These are phyloP conservation scores for Trachurus trachurus DNA, from an alignment of 2,797 vertebrate genomes.

Conservation along the genomic window DNA sequence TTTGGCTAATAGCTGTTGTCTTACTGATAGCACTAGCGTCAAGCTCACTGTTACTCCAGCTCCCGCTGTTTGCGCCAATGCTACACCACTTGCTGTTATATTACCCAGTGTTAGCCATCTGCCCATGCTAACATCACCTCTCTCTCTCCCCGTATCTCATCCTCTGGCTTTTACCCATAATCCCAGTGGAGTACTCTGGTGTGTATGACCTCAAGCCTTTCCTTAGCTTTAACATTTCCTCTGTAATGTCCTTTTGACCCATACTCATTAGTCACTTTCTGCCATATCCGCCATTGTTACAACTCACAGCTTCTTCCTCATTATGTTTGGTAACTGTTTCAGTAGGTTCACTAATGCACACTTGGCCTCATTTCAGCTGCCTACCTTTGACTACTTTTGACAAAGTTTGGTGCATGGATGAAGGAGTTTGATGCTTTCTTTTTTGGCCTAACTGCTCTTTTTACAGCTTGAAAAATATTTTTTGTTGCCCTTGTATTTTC, in stretches of 20 bases:
- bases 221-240: slow-evolving; percentile 75
- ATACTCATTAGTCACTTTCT: slow-evolving; percentile 78
- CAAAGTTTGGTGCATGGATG: slow-evolving; percentile 59
- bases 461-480: slow-evolving; percentile 49
- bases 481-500: slow-evolving; percentile 47
- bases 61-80: slow-evolving; percentile 33
- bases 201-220: slow-evolving; percentile 86
- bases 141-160: slow-evolving; percentile 83
- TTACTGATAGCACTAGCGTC: slow-evolving; percentile 10
- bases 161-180: slow-evolving; percentile 81
- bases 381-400: slow-evolving; percentile 16
- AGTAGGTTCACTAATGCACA: slow-evolving; percentile 30
- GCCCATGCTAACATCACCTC: slow-evolving; percentile 79
- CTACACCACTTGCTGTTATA: slow-evolving; percentile 48
- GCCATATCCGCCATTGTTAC: slow-evolving; percentile 41
- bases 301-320: slow-evolving; percentile 53
- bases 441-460: slow-evolving; percentile 64
- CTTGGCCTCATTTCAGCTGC: slow-evolving; percentile 24
- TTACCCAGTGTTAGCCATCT: slow-evolving; percentile 50
- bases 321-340: slow-evolving; percentile 43
- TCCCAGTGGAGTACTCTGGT: slow-evolving; percentile 89
- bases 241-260: slow-evolving; percentile 54
- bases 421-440: slow-evolving; percentile 46
- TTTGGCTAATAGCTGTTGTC: slow-evolving; percentile 6
- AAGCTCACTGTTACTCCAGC: slow-evolving; percentile 20